These are phyloP conservation scores for Pteria penguin DNA, from an alignment of 2,888 invertebrate species.

Conservation along the genomic window DNA sequence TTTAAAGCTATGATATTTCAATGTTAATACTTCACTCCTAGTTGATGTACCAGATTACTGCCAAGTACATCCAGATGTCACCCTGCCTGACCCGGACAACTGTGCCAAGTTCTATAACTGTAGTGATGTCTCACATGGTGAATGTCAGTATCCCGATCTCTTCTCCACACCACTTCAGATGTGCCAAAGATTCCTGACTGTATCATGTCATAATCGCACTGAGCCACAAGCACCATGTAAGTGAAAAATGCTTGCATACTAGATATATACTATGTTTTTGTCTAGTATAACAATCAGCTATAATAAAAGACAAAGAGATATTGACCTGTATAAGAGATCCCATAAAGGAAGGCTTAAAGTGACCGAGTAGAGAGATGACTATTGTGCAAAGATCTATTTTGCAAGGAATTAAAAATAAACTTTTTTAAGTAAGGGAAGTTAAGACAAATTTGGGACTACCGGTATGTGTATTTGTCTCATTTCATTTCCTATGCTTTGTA, in stretches of 20 bases:
- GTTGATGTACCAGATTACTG: slow-evolving; percentile 51
- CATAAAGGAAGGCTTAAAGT: too few species aligned
- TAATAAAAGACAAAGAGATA: too few species aligned
- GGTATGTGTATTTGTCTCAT: neutral
- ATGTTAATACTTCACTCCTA: slow-evolving; percentile 25
- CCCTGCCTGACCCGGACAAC: slow-evolving; percentile 39
- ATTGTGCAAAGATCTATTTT: too few species aligned
- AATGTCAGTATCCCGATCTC: slow-evolving; percentile 33
- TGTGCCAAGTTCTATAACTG: slow-evolving; percentile 54
- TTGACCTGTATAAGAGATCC: too few species aligned
- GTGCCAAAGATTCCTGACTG: slow-evolving; percentile 27
- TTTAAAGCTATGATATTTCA: too few species aligned
- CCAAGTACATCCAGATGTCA: slow-evolving; percentile 43
- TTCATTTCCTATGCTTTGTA: neutral
- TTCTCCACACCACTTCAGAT: slow-evolving; percentile 7
- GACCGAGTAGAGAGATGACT: too few species aligned
- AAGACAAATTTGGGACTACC: too few species aligned
- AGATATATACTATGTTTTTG: too few species aligned
- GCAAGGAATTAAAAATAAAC: too few species aligned
- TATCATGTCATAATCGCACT: slow-evolving; percentile 21
- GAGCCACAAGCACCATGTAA: slow-evolving; percentile 26
- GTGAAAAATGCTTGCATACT: too few species aligned
- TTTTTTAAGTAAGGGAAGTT: too few species aligned
- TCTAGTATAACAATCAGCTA: too few species aligned
- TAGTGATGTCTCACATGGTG: slow-evolving; percentile 23